Percentiles rank a stretch among this genome's conserved stretches.
Conservation (phyloP, 2,888 invertebrate genomes). For the Cylloceria caligata region DNA sequence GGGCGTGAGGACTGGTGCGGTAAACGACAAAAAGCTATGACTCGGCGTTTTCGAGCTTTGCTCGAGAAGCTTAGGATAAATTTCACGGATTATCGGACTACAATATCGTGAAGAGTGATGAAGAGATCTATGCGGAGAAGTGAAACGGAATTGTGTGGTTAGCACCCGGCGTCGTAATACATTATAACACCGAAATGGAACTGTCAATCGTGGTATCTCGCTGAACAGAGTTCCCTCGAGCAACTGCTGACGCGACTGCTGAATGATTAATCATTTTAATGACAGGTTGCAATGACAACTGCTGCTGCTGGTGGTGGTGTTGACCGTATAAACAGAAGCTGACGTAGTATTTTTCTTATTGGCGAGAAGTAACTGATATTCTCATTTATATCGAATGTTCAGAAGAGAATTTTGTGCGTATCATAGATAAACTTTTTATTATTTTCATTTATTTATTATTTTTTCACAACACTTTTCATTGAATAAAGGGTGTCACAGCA, state of each 20-base stretch:
- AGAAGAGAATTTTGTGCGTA: not conserved
- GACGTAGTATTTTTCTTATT: conserved; percentile 29
- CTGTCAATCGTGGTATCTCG: conserved; percentile 19
- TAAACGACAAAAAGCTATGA: not conserved
- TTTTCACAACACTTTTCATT: not conserved
- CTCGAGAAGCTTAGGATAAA: conserved; percentile 49
- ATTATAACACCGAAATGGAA: conserved; percentile 9
- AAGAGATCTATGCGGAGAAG: conserved; percentile 31
- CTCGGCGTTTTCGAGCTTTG: conserved; percentile 5
- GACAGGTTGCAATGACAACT: conserved; percentile 64
- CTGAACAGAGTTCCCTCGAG: conserved; percentile 20
- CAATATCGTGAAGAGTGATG: conserved; percentile 21
- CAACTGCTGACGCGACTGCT: conserved; percentile 57
- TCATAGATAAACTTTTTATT: not conserved
- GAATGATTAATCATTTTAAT: conserved; percentile 70
- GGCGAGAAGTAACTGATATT: conserved; percentile 32
- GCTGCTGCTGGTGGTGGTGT: conserved; percentile 25
- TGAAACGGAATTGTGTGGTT: conserved; percentile 5
- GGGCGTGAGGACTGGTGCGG: not conserved
- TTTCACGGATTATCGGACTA: conserved; percentile 60
- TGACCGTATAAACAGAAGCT: conserved; percentile 7
- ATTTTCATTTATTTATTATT: not conserved
- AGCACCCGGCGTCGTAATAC: conserved; percentile 1
- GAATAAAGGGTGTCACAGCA: too few relatives aligned
- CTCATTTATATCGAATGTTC: conserved; percentile 44